Base-by-base conservation (phyloP, 2,797 vertebrate species). In the Dallia pectoralis region DNA sequence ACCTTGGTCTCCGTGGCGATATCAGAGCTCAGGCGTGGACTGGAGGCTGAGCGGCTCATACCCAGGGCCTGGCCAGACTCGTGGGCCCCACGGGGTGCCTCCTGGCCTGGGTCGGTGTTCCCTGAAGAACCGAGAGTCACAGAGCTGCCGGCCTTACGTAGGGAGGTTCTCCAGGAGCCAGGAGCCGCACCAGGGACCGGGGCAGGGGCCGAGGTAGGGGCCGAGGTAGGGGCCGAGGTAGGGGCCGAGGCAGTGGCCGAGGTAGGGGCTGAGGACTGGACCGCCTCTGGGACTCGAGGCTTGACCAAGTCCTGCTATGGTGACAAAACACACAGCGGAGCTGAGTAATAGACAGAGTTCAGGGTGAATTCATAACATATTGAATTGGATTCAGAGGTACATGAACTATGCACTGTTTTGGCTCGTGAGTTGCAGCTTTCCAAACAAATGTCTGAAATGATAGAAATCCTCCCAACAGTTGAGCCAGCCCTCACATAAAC, bases 21-120 rank as follows among this genome's bases (percentile, higher is more conserved):
- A 44, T 93, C 93, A 0, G 93, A 91, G 88, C 91, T 94, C 69
- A 95, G 92, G 72, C 92, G 92, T 48, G 94, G 94, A 79, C 94
- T 95, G 72, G 94, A 95, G 25, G 94, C 94, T 0, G 94, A 95
- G 85, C 94, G 94, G 48, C 87, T 91, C 91, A 95, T 93, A 66
- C 91, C 91, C 4, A 85, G 80, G 16, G 72, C 91, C 6, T 84
- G 81, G 18, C 72, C 83, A 1, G 84, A 82, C 33, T 92, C 91
- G 3, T 86, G 29, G 16, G 79, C 79, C 73, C 85, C 88, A 75
- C 86, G 88, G 77, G 79, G 85, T 62, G 87, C 62, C 77, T 94
- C 92, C 69, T 82, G 86, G 72, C 76, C 81, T 71, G 91, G 72
- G 66, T 93, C 94, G 0, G 89, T 75, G 9, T 88, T 81, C 30